Conservation (phyloP, 1,140 invertebrate species). For the Bicyclus anynana region DNA sequence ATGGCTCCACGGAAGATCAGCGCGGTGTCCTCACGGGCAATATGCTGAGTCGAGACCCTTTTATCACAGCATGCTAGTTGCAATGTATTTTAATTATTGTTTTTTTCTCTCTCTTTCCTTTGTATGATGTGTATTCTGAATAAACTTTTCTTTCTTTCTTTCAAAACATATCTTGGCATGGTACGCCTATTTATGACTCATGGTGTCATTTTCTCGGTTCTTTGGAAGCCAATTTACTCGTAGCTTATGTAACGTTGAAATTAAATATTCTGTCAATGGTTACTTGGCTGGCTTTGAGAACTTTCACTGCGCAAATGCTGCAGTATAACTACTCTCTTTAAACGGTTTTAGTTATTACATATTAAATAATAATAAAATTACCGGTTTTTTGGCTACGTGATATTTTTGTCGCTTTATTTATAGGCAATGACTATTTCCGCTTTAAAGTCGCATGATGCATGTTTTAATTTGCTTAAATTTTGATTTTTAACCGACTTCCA, state of each 20-base stretch:
- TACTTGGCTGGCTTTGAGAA: slow-evolving; percentile 4
- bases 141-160: too few relatives aligned
- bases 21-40: too few relatives aligned
- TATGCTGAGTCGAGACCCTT: too few relatives aligned
- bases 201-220: not conserved
- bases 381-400: not conserved
- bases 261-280: slow-evolving; percentile 9
- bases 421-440: not conserved
- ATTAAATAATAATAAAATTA: slow-evolving; percentile 4
- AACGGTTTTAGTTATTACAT: slow-evolving; percentile 3
- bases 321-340: slow-evolving; percentile 11
- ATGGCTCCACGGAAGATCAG: too few relatives aligned
- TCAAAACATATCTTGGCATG: not conserved
- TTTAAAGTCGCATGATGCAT: not conserved
- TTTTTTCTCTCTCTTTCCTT: too few relatives aligned
- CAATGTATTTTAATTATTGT: too few relatives aligned
- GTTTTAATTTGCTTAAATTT: too few relatives aligned
- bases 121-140: too few relatives aligned
- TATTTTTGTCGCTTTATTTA: not conserved
- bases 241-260: slow-evolving; percentile 13
- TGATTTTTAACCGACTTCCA: too few relatives aligned
- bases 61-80: too few relatives aligned
- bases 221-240: not conserved
- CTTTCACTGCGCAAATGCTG: slow-evolving; percentile 15
- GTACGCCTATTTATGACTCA: not conserved